Conservation (phyloP, 2,888 invertebrate species). For the Rhamphomyia laevipes region DNA sequence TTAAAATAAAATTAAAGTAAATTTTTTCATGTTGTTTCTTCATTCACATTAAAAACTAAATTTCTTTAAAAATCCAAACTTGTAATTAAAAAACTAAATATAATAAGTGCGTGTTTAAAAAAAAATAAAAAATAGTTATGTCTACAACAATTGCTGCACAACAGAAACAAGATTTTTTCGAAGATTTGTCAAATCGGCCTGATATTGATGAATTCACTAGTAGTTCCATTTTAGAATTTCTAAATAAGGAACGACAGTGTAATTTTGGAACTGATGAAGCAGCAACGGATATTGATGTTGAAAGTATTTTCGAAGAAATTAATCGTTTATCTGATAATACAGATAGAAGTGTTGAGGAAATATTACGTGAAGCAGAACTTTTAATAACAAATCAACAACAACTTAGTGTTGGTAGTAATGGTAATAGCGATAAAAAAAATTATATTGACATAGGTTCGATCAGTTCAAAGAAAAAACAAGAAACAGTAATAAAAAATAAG, state of each 20-base stretch:
- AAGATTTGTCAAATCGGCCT: background rate
- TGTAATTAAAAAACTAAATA: too few species aligned
- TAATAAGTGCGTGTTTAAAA: too few species aligned
- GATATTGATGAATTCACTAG: constrained; percentile 30
- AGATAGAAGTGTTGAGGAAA: constrained; percentile 45
- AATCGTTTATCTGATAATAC: constrained; percentile 44
- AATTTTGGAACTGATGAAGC: constrained; percentile 14
- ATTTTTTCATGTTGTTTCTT: too few species aligned
- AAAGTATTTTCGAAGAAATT: constrained; percentile 57
- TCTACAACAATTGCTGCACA: background rate
- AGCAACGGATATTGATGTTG: constrained; percentile 43
- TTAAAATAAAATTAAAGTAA: too few species aligned
- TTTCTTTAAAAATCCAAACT: too few species aligned
- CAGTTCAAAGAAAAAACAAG: background rate
- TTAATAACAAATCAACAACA: constrained; percentile 32
- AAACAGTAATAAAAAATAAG: background rate
- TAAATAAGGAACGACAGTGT: constrained; percentile 34
- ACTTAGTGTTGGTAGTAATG: constrained; percentile 5
- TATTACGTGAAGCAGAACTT: constrained; percentile 46
- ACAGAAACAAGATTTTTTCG: background rate
- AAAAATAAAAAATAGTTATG: background rate
- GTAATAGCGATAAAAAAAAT: background rate
- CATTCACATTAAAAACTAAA: too few species aligned
- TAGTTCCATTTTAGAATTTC: constrained; percentile 36
- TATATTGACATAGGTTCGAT: background rate